Conservation (phyloP, 2,797 vertebrate genomes). For the Danio choprae region DNA sequence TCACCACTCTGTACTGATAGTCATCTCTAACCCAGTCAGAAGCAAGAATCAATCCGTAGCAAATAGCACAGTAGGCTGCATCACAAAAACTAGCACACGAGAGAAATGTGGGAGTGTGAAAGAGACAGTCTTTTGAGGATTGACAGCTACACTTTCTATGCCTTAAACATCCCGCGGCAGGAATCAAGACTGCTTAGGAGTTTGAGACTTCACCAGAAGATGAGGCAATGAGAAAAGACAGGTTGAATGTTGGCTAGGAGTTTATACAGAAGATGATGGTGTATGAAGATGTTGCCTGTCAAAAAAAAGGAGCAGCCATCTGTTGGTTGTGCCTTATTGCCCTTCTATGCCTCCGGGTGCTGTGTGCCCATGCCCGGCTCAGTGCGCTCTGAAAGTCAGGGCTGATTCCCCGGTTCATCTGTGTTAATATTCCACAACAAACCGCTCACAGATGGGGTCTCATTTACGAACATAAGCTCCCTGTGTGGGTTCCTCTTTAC, state of each 20-base stretch:
- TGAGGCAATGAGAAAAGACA: slow-evolving; percentile 3
- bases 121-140: slow-evolving; percentile 13
- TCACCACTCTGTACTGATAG: slow-evolving; percentile 64
- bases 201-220: slow-evolving; percentile 6
- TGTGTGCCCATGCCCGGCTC: slow-evolving; percentile 63
- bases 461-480: slow-evolving; percentile 68
- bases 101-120: slow-evolving; percentile 7
- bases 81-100: not conserved
- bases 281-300: slow-evolving; percentile 55
- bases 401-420: slow-evolving; percentile 65
- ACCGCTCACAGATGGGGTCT: slow-evolving; percentile 71
- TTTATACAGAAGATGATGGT: slow-evolving; percentile 34
- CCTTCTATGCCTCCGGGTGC: slow-evolving; percentile 43
- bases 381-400: slow-evolving; percentile 60
- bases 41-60: slow-evolving; percentile 60
- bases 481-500: slow-evolving; percentile 30
- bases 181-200: not conserved
- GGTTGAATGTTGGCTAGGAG: slow-evolving; percentile 28
- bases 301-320: slow-evolving; percentile 67
- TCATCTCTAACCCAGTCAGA: slow-evolving; percentile 66
- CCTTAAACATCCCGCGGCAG: slow-evolving; percentile 17
- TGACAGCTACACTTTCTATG: slow-evolving; percentile 1
- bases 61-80: slow-evolving; percentile 41
- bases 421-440: slow-evolving; percentile 73
- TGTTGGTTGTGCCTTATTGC: slow-evolving; percentile 61